A percentile compares a stretch with the other conserved stretches of the same genome.
These are phyloP conservation scores for Prochilodus magdalenae DNA, from an alignment of 2,113 vertebrate species.

Conservation along the genomic window DNA sequence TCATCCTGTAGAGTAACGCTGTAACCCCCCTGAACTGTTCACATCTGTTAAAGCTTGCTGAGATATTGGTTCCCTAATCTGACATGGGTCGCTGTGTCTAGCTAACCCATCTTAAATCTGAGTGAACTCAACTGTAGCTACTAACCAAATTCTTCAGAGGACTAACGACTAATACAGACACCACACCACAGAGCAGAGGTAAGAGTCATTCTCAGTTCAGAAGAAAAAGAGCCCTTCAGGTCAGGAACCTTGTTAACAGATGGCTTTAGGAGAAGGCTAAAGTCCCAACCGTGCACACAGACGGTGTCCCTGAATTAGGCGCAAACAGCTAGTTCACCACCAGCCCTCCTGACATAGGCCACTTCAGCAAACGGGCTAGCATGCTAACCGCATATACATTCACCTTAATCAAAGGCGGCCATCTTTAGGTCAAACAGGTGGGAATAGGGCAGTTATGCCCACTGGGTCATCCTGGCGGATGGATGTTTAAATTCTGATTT, in stretches of 20 bases:
- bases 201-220: not conserved
- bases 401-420: too few relatives aligned
- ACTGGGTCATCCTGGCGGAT: too few relatives aligned
- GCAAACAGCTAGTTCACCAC: not conserved
- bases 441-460: too few relatives aligned
- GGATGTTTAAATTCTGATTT: too few relatives aligned
- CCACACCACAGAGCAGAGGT: constrained; percentile 10
- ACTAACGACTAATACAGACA: not conserved
- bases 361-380: not conserved
- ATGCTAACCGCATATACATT: not conserved
- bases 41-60: not conserved
- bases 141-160: too few relatives aligned
- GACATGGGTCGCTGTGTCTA: not conserved
- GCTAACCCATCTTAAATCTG: not conserved
- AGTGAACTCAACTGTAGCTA: not conserved
- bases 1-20: not conserved
- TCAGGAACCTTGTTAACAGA: not conserved
- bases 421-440: not conserved
- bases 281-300: not conserved
- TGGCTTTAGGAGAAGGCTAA: not conserved
- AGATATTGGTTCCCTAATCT: not conserved
- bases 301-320: not conserved
- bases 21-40: not conserved
- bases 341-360: not conserved
- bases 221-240: constrained; percentile 34